Conservation (phyloP, 2,888 invertebrate species). For the Perizoma flavofasciatum region DNA sequence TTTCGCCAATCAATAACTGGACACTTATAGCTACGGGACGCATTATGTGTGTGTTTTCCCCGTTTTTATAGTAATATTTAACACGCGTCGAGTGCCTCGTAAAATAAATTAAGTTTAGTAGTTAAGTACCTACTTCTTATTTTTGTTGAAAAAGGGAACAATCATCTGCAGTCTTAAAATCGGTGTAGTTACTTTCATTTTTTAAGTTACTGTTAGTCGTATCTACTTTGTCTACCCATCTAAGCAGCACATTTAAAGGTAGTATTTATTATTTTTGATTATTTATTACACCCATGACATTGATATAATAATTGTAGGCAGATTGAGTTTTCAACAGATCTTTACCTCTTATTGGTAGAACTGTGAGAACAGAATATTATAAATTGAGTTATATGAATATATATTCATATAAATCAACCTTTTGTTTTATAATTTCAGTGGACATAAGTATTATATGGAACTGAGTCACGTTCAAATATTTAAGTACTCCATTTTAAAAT, state of each 20-base stretch:
- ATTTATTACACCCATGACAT: conserved; percentile 49
- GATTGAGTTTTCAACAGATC: neutral
- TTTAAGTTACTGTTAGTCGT: conserved; percentile 6
- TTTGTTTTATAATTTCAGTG: too few relatives aligned
- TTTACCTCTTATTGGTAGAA: conserved; percentile 1
- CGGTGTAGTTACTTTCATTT: neutral
- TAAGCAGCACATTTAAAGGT: conserved; percentile 9
- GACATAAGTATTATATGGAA: too few relatives aligned
- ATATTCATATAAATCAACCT: too few relatives aligned
- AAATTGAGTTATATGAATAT: neutral
- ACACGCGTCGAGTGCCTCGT: too few relatives aligned
- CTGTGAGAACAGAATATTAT: neutral
- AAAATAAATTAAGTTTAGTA: too few relatives aligned
- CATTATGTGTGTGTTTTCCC: too few relatives aligned
- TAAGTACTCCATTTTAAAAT: neutral
- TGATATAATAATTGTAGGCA: conserved; percentile 25
- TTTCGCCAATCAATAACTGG: too few relatives aligned
- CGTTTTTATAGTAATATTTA: too few relatives aligned
- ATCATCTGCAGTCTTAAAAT: neutral
- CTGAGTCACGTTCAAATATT: neutral
- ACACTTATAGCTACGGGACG: too few relatives aligned
- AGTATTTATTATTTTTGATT: conserved; percentile 7
- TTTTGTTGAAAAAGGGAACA: neutral
- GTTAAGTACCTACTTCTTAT: too few relatives aligned
- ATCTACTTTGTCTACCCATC: conserved; percentile 4